These are phyloP conservation scores for Tiphia femorata DNA, from an alignment of 2,888 invertebrate species.

Conservation along the genomic window DNA sequence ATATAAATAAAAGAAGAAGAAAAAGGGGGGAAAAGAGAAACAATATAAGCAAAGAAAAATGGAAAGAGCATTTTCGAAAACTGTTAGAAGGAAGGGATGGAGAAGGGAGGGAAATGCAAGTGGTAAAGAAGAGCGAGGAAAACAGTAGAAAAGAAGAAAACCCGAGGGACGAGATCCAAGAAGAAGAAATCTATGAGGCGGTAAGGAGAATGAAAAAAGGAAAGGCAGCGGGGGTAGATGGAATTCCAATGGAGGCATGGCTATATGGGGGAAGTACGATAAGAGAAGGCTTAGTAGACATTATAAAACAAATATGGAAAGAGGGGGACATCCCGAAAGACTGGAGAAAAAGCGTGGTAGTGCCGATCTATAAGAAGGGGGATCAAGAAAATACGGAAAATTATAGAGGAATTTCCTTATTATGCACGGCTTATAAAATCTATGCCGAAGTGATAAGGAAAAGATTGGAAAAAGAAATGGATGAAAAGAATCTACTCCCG, in stretches of 20 bases:
- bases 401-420: slow-evolving; percentile 37
- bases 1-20: background rate
- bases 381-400: slow-evolving; percentile 18
- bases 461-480: slow-evolving; percentile 25
- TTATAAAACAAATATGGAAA: slow-evolving; percentile 9
- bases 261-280: slow-evolving; percentile 10
- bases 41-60: slow-evolving; percentile 12
- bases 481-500: slow-evolving; percentile 14
- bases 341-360: slow-evolving; percentile 29
- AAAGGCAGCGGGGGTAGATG: slow-evolving; percentile 23
- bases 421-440: slow-evolving; percentile 31
- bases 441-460: slow-evolving; percentile 25
- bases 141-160: too few relatives aligned
- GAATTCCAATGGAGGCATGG: slow-evolving; percentile 32
- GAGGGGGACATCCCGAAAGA: slow-evolving; percentile 29
- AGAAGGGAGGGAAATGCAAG: too few relatives aligned
- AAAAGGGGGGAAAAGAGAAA: background rate
- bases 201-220: too few relatives aligned
- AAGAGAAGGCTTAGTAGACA: slow-evolving; percentile 2
- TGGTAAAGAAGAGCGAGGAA: too few relatives aligned
- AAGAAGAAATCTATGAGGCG: too few relatives aligned
- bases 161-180: too few relatives aligned
- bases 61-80: slow-evolving; percentile 4
- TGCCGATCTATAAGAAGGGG: slow-evolving; percentile 31
- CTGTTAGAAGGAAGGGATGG: slow-evolving; percentile 21